phyloP scores from a whole-genome alignment of 2,797 vertebrate genomes.

The Lutjanus argentimaculatus region DNA sequence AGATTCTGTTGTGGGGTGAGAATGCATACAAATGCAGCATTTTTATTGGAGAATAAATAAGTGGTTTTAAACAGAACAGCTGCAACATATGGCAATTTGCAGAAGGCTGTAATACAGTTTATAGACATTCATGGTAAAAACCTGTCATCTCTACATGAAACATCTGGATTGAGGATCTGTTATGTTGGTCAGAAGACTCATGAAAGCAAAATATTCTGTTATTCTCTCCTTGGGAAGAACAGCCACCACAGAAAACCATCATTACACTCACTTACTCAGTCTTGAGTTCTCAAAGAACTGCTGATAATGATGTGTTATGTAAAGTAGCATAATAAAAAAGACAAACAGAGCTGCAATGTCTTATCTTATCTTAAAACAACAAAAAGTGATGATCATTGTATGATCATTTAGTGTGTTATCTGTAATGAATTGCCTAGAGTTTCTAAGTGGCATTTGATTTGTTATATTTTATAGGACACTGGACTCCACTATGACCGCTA shows the following conservation, averaged over 20 bases:
- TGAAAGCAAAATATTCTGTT: background rate
- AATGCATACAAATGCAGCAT: background rate
- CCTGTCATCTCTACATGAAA: constrained; percentile 11
- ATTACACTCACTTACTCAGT: background rate
- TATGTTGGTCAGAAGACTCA: background rate
- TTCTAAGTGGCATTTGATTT: constrained; percentile 24
- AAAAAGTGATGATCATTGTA: background rate
- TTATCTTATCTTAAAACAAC: background rate
- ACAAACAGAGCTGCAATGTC: no score
- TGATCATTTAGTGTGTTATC: background rate
- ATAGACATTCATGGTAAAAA: background rate
- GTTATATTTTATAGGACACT: constrained; percentile 89
- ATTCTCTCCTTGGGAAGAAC: no score
- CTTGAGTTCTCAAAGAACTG: background rate
- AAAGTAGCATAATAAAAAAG: background rate
- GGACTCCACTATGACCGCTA: constrained; percentile 98
- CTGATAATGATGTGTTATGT: background rate
- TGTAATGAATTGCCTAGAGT: background rate
- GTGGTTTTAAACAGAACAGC: constrained; percentile 10
- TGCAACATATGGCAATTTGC: background rate
- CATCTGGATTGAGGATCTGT: constrained; percentile 13
- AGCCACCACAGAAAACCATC: no score
- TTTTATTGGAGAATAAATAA: background rate
- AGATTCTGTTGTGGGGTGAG: background rate
- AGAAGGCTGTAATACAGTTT: constrained; percentile 18